phyloP scores from a whole-genome alignment of 2,888 invertebrate species.

The Scaptomyza reducta region DNA sequence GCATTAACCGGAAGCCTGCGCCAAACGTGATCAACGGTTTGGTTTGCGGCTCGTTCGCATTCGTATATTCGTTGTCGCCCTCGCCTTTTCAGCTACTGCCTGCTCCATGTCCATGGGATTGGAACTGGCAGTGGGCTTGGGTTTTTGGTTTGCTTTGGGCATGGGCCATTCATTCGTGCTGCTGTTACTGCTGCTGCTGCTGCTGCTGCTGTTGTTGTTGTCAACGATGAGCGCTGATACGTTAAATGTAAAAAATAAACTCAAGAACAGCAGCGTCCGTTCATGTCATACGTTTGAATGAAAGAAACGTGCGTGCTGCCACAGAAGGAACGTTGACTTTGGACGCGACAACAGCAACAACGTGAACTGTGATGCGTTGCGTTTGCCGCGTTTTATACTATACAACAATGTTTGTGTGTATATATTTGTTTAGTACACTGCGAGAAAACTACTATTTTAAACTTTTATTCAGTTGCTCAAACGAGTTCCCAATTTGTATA shows the following conservation, averaged over 20 bases:
- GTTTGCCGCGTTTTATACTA: conserved; percentile 22
- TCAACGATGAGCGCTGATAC: conserved; percentile 79
- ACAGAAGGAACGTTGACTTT: conserved; percentile 84
- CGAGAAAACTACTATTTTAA: neutral
- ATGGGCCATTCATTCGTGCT: conserved; percentile 77
- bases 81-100: conserved; percentile 51
- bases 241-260: conserved; percentile 37
- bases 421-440: conserved; percentile 3
- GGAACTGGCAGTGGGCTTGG: conserved; percentile 30
- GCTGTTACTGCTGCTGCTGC: conserved; percentile 15
- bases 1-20: conserved; percentile 83
- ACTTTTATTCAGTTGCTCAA: no score
- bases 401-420: conserved; percentile 14
- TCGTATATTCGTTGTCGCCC: conserved; percentile 24
- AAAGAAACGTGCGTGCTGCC: conserved; percentile 82
- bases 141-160: conserved; percentile 31
- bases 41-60: conserved; percentile 72
- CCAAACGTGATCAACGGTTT: conserved; percentile 83
- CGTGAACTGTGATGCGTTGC: conserved; percentile 22
- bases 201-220: conserved; percentile 32
- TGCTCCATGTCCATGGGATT: conserved; percentile 58
- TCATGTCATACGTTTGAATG: conserved; percentile 73
- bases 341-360: conserved; percentile 39
- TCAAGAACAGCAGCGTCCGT: conserved; percentile 52
- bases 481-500: no score